Evolutionary conservation across 1,140 invertebrate genomes (phyloP), one percentile per base, ranked within the genome.

Genomic region (Drosophila erecta): DNA sequence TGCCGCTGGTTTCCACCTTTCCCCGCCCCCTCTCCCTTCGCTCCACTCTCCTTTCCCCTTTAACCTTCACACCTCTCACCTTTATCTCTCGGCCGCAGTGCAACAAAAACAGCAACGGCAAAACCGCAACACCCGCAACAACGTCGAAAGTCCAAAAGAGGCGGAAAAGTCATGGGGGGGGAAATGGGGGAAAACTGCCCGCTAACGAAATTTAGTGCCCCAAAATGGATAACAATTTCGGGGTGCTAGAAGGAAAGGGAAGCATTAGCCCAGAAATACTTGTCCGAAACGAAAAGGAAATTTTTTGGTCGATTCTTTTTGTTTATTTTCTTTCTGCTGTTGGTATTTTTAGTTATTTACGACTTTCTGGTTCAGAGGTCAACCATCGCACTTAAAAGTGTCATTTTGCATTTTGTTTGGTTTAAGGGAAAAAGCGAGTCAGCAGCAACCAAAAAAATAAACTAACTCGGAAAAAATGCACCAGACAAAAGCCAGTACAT

Each of bases 281-380:
- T 58, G 35, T 27, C 37, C 49, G 33, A 81, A 85, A 81, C 51
- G 66, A 81, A 86, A 85, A 85, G 62, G 81, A 69, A 80, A 76
- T 64, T 83, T 67, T 70, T 70, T n/a, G 43, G 64, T 66, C 22
- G 33, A 41, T 47, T 30, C 46, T 20, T 15, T 38, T 38, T 38
- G 5, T 38, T 38, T 38, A 14, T 38, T 38, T 38, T 30, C 4
- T 17, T 50, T 49, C 56, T 55, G 47, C 35, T 53, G 53, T 44
- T 35, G 33, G 8, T 41, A 30, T 54, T 70, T 51, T 73, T 51
- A 14, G 79, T 79, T 89, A 87, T 87, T 87, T 87, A 89, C 84
- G 83, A 87, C 75, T 83, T 87, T 87, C 84, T 89, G 83, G 83
- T 87, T 86, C 83, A 87, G 79, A 87, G 84, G 83, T 87, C 83